Percentiles rank a stretch among this genome's conserved stretches.
Evolutionary conservation across 2,797 vertebrate genomes (phyloP).

Genomic region (Delichon dasypus): DNA sequence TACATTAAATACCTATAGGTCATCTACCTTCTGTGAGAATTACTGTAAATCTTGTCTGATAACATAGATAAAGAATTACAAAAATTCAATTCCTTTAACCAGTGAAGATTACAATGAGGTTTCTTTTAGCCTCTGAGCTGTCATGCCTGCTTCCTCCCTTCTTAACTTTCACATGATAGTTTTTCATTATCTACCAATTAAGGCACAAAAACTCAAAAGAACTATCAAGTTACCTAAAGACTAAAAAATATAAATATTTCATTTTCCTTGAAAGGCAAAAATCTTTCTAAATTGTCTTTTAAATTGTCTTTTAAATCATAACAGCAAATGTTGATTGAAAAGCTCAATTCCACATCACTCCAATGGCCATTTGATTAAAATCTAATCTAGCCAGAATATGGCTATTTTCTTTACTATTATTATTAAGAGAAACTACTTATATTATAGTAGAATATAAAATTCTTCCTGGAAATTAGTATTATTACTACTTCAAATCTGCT

Average conservation of each 20-base stretch:
- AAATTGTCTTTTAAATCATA: not conserved
- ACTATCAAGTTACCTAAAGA: not conserved
- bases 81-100: slow-evolving; percentile 45
- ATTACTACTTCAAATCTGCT: not conserved
- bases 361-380: not conserved
- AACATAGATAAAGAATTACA: slow-evolving; percentile 41
- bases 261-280: not conserved
- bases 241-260: not conserved
- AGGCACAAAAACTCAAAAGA: not conserved
- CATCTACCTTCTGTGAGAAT: slow-evolving; percentile 45
- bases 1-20: slow-evolving; percentile 57
- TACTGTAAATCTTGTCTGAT: slow-evolving; percentile 42
- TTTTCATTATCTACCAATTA: not conserved
- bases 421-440: not conserved
- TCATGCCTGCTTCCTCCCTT: not conserved
- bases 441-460: not conserved
- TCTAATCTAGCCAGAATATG: not conserved
- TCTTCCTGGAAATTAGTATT: not conserved
- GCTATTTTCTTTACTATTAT: not conserved
- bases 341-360: not conserved
- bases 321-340: not conserved
- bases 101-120: slow-evolving; percentile 15
- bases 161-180: not conserved
- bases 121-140: not conserved
- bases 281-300: not conserved